Evolutionary conservation across 2,888 invertebrate genomes (phyloP).

Genomic region (Leptopilina drosophilae): DNA sequence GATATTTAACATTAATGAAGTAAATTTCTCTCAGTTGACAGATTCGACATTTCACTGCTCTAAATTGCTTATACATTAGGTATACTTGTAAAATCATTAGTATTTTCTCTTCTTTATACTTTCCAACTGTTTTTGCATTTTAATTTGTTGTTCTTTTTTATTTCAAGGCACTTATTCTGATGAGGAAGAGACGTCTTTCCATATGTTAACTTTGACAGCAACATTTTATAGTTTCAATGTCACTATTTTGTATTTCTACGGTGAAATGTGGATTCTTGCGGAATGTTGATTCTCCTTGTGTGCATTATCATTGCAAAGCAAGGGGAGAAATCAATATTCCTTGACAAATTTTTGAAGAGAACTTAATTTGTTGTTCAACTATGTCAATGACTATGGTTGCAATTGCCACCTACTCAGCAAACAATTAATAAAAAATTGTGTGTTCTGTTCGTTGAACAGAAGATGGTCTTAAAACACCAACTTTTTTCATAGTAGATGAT

Average conservation of each 20-base stretch:
- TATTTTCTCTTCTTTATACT: constrained; percentile 24
- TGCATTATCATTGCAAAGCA: too few relatives aligned
- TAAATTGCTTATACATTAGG: neutral
- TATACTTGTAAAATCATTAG: constrained; percentile 16
- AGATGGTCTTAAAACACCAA: too few relatives aligned
- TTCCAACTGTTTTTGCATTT: neutral
- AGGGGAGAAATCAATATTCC: too few relatives aligned
- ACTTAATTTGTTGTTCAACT: constrained; percentile 8
- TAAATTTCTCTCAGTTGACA: constrained; percentile 30
- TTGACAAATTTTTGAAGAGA: constrained; percentile 17
- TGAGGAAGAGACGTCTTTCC: constrained; percentile 28
- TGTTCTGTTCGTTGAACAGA: too few relatives aligned
- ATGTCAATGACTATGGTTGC: neutral
- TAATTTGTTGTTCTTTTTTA: neutral
- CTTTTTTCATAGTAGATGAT: too few relatives aligned
- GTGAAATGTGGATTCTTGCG: too few relatives aligned
- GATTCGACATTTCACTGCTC: constrained; percentile 34
- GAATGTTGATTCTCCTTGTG: too few relatives aligned
- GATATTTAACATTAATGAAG: neutral
- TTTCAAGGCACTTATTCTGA: constrained; percentile 2
- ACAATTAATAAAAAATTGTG: too few relatives aligned
- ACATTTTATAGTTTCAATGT: neutral
- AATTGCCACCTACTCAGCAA: neutral
- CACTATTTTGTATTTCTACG: too few relatives aligned
- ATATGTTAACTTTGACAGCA: constrained; percentile 18